A percentile compares a stretch with the other conserved stretches of the same genome.
Conservation (phyloP, 2,113 vertebrate genomes). For the Abramis brama region DNA sequence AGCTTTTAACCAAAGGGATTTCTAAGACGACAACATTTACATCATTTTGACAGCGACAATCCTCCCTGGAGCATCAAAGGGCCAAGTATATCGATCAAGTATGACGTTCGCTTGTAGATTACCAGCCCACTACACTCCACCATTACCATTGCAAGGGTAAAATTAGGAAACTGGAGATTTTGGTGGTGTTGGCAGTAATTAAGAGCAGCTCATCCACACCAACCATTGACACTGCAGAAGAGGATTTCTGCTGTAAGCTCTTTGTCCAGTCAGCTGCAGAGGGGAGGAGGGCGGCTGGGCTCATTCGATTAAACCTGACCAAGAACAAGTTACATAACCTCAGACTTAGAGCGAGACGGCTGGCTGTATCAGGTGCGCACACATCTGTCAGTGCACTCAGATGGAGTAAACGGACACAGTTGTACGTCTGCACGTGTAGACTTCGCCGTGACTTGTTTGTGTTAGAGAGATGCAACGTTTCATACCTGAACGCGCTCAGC, state of each 20-base stretch:
- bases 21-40: not conserved
- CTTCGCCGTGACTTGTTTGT: not conserved
- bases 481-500: not conserved
- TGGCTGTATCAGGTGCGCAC: not conserved
- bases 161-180: not conserved
- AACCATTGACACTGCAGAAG: constrained; percentile 8
- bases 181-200: constrained; percentile 13
- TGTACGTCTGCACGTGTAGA: not conserved
- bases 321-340: constrained; percentile 50
- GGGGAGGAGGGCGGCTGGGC: not conserved
- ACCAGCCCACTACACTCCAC: not conserved
- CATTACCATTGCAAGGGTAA: not conserved
- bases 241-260: constrained; percentile 39
- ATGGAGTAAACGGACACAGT: not conserved
- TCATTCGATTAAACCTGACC: constrained; percentile 43
- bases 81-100: not conserved
- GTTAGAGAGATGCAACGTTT: not conserved
- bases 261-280: constrained; percentile 34
- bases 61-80: not conserved
- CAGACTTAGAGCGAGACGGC: not conserved
- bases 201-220: not conserved
- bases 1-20: not conserved
- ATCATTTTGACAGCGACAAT: not conserved
- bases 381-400: constrained; percentile 3
- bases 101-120: not conserved